phyloP scores from a whole-genome alignment of 1,140 invertebrate genomes.

The Teleopsis dalmanni region DNA sequence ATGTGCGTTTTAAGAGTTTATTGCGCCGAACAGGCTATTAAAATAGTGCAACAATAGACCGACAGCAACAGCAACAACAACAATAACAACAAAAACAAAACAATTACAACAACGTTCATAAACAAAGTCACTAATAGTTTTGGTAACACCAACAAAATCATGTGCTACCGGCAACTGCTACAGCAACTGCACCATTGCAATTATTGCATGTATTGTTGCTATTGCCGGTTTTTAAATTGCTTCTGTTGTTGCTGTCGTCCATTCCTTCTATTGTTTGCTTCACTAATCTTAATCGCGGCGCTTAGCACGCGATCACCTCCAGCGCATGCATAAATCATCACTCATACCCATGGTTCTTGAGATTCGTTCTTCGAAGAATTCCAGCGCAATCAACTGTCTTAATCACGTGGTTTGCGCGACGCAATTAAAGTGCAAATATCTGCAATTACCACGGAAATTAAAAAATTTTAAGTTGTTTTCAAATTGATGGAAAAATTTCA shows the following conservation, averaged over 20 bases:
- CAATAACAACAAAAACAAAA: neutral
- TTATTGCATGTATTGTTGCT: slow-evolving; percentile 4
- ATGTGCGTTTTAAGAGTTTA: no score
- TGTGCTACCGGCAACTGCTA: neutral
- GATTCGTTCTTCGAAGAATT: neutral
- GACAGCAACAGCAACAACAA: neutral
- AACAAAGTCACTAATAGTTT: neutral
- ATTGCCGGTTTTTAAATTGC: slow-evolving; percentile 19
- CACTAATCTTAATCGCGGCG: neutral
- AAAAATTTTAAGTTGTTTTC: no score
- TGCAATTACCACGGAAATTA: slow-evolving; percentile 7
- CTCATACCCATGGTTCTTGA: neutral
- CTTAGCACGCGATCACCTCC: slow-evolving; percentile 4
- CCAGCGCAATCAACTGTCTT: slow-evolving; percentile 1
- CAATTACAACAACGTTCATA: neutral
- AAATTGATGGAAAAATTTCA: no score
- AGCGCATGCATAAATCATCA: neutral
- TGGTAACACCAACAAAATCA: neutral
- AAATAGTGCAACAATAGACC: neutral
- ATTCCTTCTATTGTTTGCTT: slow-evolving; percentile 13
- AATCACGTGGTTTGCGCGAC: slow-evolving; percentile 8
- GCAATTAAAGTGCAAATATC: slow-evolving; percentile 7
- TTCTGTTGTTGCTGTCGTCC: slow-evolving; percentile 25
- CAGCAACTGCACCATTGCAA: neutral
- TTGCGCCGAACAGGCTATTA: no score